phyloP scores from a whole-genome alignment of 2,888 invertebrate genomes.

The Drosophila mimetica region DNA sequence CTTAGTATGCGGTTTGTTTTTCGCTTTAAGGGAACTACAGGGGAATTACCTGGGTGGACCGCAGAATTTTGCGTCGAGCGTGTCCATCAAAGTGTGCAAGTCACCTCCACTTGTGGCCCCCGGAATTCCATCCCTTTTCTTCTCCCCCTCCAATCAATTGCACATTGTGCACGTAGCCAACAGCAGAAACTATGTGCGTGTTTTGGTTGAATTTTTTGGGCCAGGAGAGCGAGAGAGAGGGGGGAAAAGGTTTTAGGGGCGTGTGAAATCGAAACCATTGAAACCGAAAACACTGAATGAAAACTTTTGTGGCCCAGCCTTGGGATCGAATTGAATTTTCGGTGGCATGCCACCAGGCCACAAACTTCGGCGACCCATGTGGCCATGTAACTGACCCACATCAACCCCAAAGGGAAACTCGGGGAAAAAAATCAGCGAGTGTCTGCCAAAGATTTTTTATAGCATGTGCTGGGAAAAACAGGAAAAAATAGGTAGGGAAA shows the following conservation, averaged over 20 bases:
- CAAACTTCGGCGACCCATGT: conserved; percentile 58
- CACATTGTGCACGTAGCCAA: conserved; percentile 43
- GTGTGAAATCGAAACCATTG: conserved; percentile 75
- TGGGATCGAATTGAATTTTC: conserved; percentile 71
- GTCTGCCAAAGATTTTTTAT: conserved; percentile 61
- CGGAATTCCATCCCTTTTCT: conserved; percentile 12
- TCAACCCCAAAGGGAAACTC: conserved; percentile 28
- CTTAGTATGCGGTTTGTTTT: conserved; percentile 12
- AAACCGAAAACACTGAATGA: conserved; percentile 73
- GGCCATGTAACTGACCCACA: conserved; percentile 73
- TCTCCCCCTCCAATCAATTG: conserved; percentile 44
- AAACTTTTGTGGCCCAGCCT: conserved; percentile 68
- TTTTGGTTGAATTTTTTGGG: conserved; percentile 42
- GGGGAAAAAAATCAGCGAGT: conserved; percentile 29
- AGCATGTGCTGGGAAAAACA: conserved; percentile 51
- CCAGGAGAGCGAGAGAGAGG: too few relatives aligned
- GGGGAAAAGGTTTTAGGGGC: too few relatives aligned
- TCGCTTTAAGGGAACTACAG: conserved; percentile 4
- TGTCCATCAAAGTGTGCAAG: conserved; percentile 30
- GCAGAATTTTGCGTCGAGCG: conserved; percentile 6
- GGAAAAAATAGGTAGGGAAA: conserved; percentile 15
- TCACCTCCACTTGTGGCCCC: conserved; percentile 7
- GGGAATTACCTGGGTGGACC: conserved; percentile 9
- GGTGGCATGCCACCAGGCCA: conserved; percentile 43
- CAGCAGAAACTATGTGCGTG: conserved; percentile 36